A percentile compares a stretch with the other conserved stretches of the same genome.
Conservation (phyloP, 2,113 vertebrate genomes). For the Dicrurus megarhynchus region DNA sequence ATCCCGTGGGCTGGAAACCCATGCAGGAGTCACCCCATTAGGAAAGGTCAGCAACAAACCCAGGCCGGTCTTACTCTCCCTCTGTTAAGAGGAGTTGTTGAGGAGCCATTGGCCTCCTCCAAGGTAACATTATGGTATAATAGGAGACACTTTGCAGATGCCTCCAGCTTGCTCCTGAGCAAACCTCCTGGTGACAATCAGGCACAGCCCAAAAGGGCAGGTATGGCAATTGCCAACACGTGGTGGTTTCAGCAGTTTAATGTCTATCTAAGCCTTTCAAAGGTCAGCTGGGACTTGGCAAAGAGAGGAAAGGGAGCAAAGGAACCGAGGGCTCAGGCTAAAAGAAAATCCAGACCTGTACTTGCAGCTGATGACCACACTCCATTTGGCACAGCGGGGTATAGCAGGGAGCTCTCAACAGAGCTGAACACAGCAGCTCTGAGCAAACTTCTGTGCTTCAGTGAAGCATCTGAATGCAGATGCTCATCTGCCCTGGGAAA, state of each 20-base stretch:
- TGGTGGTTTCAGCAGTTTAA: background rate
- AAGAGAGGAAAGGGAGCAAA: background rate
- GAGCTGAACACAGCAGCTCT: background rate
- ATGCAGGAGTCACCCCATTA: rapidly evolving
- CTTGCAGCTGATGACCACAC: background rate
- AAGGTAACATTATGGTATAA: background rate
- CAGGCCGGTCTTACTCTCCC: background rate
- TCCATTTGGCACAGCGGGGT: rapidly evolving
- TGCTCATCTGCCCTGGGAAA: background rate
- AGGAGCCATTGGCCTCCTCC: background rate
- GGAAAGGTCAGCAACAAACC: background rate
- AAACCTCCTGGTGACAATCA: background rate
- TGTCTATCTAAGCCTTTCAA: background rate
- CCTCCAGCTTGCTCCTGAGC: background rate
- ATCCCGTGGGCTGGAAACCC: background rate
- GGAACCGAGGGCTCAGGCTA: background rate
- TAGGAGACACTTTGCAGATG: background rate
- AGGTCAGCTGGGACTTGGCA: background rate
- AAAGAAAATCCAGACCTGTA: background rate
- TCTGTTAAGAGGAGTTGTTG: background rate
- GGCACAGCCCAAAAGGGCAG: background rate
- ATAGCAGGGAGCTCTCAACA: rapidly evolving
- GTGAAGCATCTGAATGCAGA: background rate
- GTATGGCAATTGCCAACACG: background rate
- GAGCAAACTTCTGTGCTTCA: background rate